phyloP scores from a whole-genome alignment of 2,113 vertebrate genomes.

The Lanius ludovicianus region DNA sequence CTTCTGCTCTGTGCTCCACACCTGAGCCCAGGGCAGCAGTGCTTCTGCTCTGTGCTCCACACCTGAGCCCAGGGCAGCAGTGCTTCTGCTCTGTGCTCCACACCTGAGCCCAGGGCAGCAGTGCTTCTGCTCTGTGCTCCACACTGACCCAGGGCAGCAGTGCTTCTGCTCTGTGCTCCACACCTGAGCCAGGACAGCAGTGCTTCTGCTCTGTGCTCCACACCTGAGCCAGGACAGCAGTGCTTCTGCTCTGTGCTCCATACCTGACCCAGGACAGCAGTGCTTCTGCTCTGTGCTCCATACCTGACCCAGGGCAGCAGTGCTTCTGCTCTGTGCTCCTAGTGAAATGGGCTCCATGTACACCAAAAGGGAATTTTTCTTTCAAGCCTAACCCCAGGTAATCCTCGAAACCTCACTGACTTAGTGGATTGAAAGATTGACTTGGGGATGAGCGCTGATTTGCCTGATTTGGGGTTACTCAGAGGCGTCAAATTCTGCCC shows the following conservation, averaged over 20 bases:
- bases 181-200: no score
- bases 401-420: background rate
- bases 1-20: no score
- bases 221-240: no score
- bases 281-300: background rate
- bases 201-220: no score
- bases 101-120: no score
- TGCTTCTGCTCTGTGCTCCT: background rate
- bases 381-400: background rate
- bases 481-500: rapidly evolving
- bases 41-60: no score
- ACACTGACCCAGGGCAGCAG: no score
- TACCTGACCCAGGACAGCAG: background rate
- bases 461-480: background rate
- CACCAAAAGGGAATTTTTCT: background rate
- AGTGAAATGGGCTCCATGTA: rapidly evolving
- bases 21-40: no score
- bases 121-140: no score
- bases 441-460: rapidly evolving
- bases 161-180: no score
- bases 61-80: no score
- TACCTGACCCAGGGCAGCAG: rapidly evolving
- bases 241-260: background rate
- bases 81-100: no score
- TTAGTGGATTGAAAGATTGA: background rate